Conservation (phyloP, 2,888 invertebrate species). For the Loripinus fragilis region DNA sequence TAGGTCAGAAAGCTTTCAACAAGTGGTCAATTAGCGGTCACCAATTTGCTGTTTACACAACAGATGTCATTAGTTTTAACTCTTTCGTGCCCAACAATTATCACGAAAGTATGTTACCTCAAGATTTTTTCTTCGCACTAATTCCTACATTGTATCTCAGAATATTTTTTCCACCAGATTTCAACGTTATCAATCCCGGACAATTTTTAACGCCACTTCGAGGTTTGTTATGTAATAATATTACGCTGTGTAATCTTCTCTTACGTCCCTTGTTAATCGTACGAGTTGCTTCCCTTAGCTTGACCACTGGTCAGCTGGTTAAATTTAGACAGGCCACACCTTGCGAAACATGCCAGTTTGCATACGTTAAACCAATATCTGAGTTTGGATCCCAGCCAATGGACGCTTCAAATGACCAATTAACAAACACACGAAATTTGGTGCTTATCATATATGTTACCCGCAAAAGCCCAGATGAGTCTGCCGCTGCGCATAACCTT, state of each 20-base stretch:
- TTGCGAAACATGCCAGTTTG: too few species aligned
- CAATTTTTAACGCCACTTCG: constrained; percentile 57
- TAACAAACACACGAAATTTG: too few species aligned
- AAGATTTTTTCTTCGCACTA: neutral
- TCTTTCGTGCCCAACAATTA: neutral
- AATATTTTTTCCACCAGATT: neutral
- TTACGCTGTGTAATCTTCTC: neutral
- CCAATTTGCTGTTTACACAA: constrained; percentile 7
- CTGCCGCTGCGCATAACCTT: too few species aligned
- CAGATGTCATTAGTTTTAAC: constrained; percentile 8
- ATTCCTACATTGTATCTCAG: neutral
- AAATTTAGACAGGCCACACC: too few species aligned
- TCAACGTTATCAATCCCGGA: constrained; percentile 47
- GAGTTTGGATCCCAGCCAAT: too few species aligned
- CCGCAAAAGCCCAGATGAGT: too few species aligned
- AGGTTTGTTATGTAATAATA: constrained; percentile 60
- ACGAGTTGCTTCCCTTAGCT: constrained; percentile 19
- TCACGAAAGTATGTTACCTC: neutral
- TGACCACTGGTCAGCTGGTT: constrained; percentile 16
- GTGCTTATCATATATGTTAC: too few species aligned
- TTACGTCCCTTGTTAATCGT: neutral
- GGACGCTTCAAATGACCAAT: too few species aligned
- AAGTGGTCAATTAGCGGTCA: constrained; percentile 49
- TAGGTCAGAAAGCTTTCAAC: constrained; percentile 55
- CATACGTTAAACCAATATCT: too few species aligned